A percentile compares a stretch with the other conserved stretches of the same genome.
These are phyloP conservation scores for Rhamnusium bicolor DNA, from an alignment of 2,888 invertebrate genomes.

Conservation along the genomic window DNA sequence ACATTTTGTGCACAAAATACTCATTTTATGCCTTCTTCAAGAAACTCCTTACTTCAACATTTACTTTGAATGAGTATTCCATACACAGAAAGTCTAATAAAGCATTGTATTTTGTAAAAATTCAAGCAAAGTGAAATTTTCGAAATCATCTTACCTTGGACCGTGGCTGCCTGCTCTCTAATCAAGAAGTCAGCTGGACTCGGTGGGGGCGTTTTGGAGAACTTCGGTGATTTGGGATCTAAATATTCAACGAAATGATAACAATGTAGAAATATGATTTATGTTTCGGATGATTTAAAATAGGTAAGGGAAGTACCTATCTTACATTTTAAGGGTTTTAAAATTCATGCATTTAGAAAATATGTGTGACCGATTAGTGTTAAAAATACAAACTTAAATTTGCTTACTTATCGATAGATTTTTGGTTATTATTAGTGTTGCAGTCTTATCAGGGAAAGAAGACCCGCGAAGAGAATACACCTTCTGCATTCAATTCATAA, in stretches of 20 bases:
- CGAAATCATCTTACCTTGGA: conserved; percentile 66
- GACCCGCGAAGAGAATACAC: no score
- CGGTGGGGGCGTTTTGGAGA: conserved; percentile 81
- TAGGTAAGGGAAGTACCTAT: no score
- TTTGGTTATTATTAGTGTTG: no score
- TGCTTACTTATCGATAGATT: no score
- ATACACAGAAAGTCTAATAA: conserved; percentile 49
- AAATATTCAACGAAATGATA: conserved; percentile 57
- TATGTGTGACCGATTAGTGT: no score
- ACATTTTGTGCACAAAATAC: conserved; percentile 61
- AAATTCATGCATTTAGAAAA: no score
- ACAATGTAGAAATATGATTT: no score
- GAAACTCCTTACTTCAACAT: not conserved
- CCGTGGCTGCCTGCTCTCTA: conserved; percentile 67
- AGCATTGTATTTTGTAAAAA: conserved; percentile 44
- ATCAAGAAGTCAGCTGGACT: conserved; percentile 79
- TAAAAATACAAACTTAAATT: no score
- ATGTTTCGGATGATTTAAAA: no score
- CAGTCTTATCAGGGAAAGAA: no score
- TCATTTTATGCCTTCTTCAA: conserved; percentile 41
- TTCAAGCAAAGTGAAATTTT: conserved; percentile 34
- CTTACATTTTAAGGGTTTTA: no score
- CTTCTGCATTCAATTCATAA: no score
- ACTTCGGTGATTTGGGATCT: conserved; percentile 77
- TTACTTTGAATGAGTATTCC: conserved; percentile 46